A percentile compares a stretch with the other conserved stretches of the same genome.
phyloP scores from a whole-genome alignment of 2,113 vertebrate species.

The Morphnarchus princeps region DNA sequence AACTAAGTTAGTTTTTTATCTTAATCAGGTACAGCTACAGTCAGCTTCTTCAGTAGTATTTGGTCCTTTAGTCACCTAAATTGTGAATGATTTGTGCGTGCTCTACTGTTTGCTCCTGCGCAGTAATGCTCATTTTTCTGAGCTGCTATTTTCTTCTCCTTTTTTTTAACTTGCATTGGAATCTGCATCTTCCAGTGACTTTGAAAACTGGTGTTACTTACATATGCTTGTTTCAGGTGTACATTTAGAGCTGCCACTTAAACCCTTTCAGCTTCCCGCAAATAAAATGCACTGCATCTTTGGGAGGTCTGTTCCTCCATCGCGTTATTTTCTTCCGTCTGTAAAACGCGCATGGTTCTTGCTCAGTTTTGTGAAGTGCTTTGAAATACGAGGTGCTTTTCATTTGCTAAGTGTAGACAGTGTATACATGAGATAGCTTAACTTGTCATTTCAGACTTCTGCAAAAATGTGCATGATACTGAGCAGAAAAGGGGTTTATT shows the following conservation, averaged over 20 bases:
- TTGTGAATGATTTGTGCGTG: background rate
- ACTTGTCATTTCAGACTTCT: background rate
- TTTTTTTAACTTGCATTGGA: background rate
- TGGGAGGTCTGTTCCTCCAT: background rate
- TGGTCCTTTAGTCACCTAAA: background rate
- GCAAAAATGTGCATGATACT: background rate
- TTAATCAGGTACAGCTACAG: background rate
- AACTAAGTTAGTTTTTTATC: background rate
- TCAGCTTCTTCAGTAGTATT: background rate
- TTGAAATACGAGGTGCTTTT: background rate
- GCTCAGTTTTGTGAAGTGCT: background rate
- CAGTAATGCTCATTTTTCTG: background rate
- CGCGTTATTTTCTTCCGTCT: background rate
- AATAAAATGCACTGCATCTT: background rate
- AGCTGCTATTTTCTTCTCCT: background rate
- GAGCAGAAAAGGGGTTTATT: background rate
- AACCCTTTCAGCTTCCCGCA: background rate
- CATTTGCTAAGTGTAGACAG: background rate
- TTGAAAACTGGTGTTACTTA: background rate
- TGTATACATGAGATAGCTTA: background rate
- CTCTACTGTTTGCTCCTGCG: background rate
- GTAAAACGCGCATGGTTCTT: background rate
- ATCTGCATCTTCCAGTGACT: background rate
- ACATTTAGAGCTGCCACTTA: background rate
- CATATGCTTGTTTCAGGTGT: background rate